Base-by-base conservation (phyloP, 2,888 invertebrate genomes). In the Morinoia aosen region DNA sequence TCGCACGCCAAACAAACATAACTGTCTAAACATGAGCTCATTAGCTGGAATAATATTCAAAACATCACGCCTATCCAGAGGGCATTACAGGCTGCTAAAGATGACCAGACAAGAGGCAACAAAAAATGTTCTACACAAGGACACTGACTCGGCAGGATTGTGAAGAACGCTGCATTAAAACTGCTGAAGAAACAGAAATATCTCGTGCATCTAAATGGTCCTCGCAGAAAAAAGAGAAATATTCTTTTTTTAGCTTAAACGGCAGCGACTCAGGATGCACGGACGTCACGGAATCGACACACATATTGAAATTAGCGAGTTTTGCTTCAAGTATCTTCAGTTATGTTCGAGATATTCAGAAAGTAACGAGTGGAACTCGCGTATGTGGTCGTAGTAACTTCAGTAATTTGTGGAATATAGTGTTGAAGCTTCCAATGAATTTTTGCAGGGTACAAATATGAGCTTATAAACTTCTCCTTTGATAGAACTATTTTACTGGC, bases 151-250 rank as follows among this genome's bases (percentile, higher is more conserved):
- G 8, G 76, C 76, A 76, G 76, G 76, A 76, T 76, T 76, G 25
- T 76, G 76, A 76, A 76, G 76, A 76, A 76, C 76, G 76, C 76
- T 76, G 76, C 76, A 76, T 76, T 76, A 76, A 76, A 76, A 16
- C 76, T 33, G 76, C 76, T 76, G 25, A 76, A 76, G 76, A 76
- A 76, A 76, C 76, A 76, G 76, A 76, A 33, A 76, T 76, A 76
- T 76, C 33, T 76, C 76, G 25, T 76, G 76, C 19, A 76, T 19
- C 76, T 76, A 76, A 76, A 76, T 76, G 25, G 76, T 2, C 76
- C 76, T 76, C 33, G 33, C 25, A 76, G 19, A 19, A 76, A 76
- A 76, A 76, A 33, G 76, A 76, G 76, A 76, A 76, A 19, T 76
- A 19, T 76, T 76, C 25, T 76, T 3, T 76, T 76, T 25, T 76